Base-by-base conservation (phyloP, 2,888 invertebrate genomes). In the Megaustenia siamemsis region DNA sequence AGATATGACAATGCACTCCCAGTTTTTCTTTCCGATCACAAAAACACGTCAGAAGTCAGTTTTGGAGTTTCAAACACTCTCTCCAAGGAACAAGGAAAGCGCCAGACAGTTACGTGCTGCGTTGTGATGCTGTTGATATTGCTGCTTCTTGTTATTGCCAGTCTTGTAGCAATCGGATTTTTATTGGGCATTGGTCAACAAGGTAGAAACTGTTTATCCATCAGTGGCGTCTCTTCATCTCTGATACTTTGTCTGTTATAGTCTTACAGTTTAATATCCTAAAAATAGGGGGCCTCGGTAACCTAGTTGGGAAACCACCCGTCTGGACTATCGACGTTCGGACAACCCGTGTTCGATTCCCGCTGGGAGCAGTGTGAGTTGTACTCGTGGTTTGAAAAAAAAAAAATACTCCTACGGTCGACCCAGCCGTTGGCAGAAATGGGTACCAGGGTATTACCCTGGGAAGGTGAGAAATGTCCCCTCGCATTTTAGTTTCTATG, bases 81-180 rank as follows among this genome's bases (percentile, higher is more conserved):
- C 1, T 24, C 43, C 40, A 69, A 40, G 10, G n/a, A 69, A 24
- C 24, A 21, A 12, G 18, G 60, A 12, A 60, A 35, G 10, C 56
- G 77, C 24, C 18, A 40, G 8, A 15, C 35, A n/a, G 12, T 63
- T n/a, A 77, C 77, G 24, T 77, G 77, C n/a, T 28, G 60, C 10
- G 21, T 21, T n/a, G 60, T 77, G 35, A 15, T n/a, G 1, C n/a
- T 77, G 35, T 1, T 21, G 8, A 12, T 24, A 3, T 24, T 77
- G 60, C 32, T 60, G 28, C 60, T 77, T 38, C 24, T 60, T 40
- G 1, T 77, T 28, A 77, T 77, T 12, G 77, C 77, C 35, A 40
- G 77, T 38, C 8, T 60, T 18, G 60, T 60, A 28, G 77, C 77
- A n/a, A 38, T 77, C 10, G 40, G n/a, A 1, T 77, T 77, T 38